Base-by-base conservation (phyloP, 2,113 vertebrate species). In the Xenopus laevis region DNA sequence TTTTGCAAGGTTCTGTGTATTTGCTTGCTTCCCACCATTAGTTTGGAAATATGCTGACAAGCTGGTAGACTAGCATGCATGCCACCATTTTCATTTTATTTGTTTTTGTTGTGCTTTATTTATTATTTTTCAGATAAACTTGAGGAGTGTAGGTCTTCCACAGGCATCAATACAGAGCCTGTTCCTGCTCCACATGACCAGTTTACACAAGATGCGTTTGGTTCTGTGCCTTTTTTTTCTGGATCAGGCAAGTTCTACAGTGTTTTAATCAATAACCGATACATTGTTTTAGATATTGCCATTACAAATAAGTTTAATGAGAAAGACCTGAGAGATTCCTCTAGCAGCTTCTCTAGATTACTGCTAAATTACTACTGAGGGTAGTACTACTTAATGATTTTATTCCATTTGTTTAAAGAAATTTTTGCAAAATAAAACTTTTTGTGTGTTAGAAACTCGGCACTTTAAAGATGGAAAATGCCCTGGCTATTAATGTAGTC, bases 161-260 rank as follows among this genome's bases (percentile, higher is more conserved):
- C 89, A 86, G 92, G 94, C 82, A 83, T 86, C 70, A 88, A 71
- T 80, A 75, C 89, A 84, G 89, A 90, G 73, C 69, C 78, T 68
- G 84, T 76, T 81, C 86, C 84, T 80, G 85, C 85, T 82, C 79
- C 88, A 79, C 83, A 88, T 79, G 91, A 85, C 81, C 91, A 86
- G 79, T 87, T 82, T 78, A 87, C 91, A 17, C 94, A 98, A 87
- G 96, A 99, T 84, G 93, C 94, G 68, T 98, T 99, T 81, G 96
- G 95, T 87, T 96, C 95, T 68, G 89, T 94, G 81, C 95, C 96
- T 72, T 98, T 98, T 81, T 86, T 97, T 94, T 91, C 94, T 88
- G 93, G 88, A 81, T 84, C 96, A 98, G 97, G 96, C 96, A 98
- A 99, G 97, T 98, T 92, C 89, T 50, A 50, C 78, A 79, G 80